A percentile compares a stretch with the other conserved stretches of the same genome.
phyloP scores from a whole-genome alignment of 2,113 vertebrate species.

The Passer domesticus region DNA sequence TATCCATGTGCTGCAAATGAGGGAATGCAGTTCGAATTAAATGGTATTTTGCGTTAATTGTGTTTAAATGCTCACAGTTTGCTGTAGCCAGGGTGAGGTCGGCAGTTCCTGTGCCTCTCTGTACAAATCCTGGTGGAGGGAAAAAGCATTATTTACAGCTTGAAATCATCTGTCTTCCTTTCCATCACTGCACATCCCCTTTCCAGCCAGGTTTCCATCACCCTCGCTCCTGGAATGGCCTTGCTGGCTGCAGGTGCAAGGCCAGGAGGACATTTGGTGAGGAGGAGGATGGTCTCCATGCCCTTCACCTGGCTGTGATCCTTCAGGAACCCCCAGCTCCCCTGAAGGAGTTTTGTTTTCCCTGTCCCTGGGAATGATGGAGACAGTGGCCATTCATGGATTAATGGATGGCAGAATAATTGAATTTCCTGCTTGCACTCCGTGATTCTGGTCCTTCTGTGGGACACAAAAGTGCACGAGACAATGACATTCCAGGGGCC shows the following conservation, averaged over 20 bases:
- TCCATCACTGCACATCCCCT: background rate
- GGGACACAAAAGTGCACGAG: background rate
- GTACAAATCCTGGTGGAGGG: background rate
- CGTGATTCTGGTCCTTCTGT: background rate
- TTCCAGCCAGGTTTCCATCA: background rate
- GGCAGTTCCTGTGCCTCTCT: background rate
- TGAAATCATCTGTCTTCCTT: background rate
- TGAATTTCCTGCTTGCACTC: background rate
- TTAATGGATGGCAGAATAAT: background rate
- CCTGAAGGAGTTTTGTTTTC: background rate
- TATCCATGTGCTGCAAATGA: background rate
- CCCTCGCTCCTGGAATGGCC: background rate
- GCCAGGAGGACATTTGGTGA: background rate
- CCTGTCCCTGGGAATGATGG: background rate
- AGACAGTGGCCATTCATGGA: background rate
- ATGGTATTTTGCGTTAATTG: background rate
- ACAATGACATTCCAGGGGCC: background rate
- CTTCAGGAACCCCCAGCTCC: background rate
- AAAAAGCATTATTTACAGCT: background rate
- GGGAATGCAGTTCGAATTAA: background rate
- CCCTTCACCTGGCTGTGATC: background rate
- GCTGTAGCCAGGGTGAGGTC: background rate
- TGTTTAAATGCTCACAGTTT: background rate
- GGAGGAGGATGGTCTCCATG: background rate
- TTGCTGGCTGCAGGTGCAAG: fast-evolving